These are phyloP conservation scores for Autographa gamma DNA, from an alignment of 2,888 invertebrate genomes.

Conservation along the genomic window DNA sequence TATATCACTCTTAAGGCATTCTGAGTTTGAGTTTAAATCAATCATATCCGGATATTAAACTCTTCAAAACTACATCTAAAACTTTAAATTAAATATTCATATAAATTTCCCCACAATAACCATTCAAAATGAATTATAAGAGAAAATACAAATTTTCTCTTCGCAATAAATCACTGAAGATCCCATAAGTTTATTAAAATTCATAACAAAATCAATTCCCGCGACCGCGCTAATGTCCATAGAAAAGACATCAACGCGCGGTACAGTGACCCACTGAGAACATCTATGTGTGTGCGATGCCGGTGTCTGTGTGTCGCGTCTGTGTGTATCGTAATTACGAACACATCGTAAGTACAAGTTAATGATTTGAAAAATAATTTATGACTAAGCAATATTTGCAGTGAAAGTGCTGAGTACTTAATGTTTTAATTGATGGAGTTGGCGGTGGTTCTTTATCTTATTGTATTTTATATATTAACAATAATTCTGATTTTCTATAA, in stretches of 20 bases:
- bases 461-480: not conserved
- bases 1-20: not conserved
- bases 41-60: not conserved
- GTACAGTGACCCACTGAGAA: constrained; percentile 68
- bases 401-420: constrained; percentile 52
- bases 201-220: constrained; percentile 31
- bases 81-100: not conserved
- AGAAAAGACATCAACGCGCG: constrained; percentile 76
- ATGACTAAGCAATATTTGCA: constrained; percentile 55
- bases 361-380: constrained; percentile 63
- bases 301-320: constrained; percentile 10
- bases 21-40: not conserved
- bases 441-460: not conserved
- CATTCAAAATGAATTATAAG: constrained; percentile 13
- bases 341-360: constrained; percentile 44
- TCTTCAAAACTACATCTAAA: not conserved
- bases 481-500: not conserved
- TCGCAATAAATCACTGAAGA: constrained; percentile 13
- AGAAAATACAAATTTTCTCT: constrained; percentile 27
- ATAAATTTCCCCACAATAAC: constrained; percentile 1
- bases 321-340: constrained; percentile 44
- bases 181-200: constrained; percentile 24
- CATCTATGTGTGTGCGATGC: constrained; percentile 40
- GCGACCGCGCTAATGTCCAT: constrained; percentile 54
- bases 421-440: constrained; percentile 17